Evolutionary conservation across 2,888 invertebrate species (phyloP), one percentile per base, ranked within the genome.

Genomic region (Cryptocheilus praepositus): DNA sequence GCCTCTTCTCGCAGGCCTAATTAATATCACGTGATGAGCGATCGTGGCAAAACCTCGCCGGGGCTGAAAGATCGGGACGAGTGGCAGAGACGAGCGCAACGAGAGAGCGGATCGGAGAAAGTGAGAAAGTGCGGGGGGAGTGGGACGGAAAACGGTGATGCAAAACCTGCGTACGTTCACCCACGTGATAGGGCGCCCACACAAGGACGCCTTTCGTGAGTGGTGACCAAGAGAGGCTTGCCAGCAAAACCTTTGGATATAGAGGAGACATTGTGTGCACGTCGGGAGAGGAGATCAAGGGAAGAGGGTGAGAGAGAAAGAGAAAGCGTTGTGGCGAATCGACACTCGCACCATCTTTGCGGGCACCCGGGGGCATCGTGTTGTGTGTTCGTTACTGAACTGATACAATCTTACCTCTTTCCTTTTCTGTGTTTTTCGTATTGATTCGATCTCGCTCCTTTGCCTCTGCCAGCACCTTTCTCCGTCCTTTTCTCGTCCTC

Each of bases 11-110:
- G 69, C 83, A 80, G 74, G 84, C 81, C 84, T 88, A 88, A 88
- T 88, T 88, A 88, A 88, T 85, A 87, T 85, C 87, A 85, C 85
- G 83, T 86, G 88, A 87, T 83, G 85, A 85, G 81, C 83, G 81
- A 83, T 86, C 84, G 83, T 51, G 76, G 85, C 84, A 83, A 83
- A 84, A 85, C 81, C 80, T 81, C 80, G 74, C 64, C 70, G 60
- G 54, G 68, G 62, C 65, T 67, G 68, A 67, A 64, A 67, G 72
- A 72, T 72, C 62, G 51, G 25, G 63, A 52, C 53, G 65, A 46
- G 67, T 46, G 49, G 64, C 44, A 61, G 49, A 56, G 22, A 43
- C 54, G 54, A 61, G 51, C 21, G 15, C 21, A 25, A 60, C 3
- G 58, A 58, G 28, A 28, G n/a, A 46, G 18, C 21, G 21, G 22